Evolutionary conservation across 2,113 vertebrate species (phyloP).

Genomic region (Phaetusa simplex): DNA sequence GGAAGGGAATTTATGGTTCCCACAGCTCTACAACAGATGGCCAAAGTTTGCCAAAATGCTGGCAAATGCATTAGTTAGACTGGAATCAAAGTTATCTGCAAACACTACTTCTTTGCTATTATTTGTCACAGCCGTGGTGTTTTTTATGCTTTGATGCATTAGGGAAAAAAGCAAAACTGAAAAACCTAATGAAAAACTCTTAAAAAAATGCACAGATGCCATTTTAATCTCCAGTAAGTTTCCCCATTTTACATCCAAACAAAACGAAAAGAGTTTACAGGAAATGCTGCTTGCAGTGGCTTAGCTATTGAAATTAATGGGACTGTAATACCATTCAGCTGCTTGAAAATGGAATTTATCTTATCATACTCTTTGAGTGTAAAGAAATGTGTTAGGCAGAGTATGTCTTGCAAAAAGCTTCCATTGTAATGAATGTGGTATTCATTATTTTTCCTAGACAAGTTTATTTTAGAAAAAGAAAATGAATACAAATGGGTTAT

Average conservation of each 20-base stretch:
- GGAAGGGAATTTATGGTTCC: not conserved
- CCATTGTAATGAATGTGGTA: not conserved
- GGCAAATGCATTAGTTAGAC: not conserved
- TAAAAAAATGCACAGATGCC: not conserved
- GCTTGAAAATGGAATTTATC: slow-evolving; percentile 17
- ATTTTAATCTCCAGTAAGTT: slow-evolving; percentile 16
- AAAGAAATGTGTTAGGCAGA: slow-evolving; percentile 11
- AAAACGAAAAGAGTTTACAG: not conserved
- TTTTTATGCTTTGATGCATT: not conserved
- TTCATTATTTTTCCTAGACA: slow-evolving; percentile 37
- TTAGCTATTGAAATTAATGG: slow-evolving; percentile 2
- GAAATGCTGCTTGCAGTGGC: not conserved
- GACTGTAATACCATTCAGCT: not conserved
- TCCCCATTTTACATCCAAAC: not conserved
- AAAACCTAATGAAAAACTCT: slow-evolving; percentile 8
- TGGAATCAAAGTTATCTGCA: slow-evolving; percentile 28
- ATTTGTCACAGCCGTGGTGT: not conserved
- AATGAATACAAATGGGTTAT: slow-evolving; percentile 8
- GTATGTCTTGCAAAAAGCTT: not conserved
- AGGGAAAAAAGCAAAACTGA: not conserved
- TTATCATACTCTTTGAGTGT: not conserved
- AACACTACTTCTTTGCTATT: not conserved
- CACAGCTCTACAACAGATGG: not conserved
- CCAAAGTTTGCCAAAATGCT: slow-evolving; percentile 23
- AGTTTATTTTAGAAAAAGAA: slow-evolving; percentile 37